These are phyloP conservation scores for Erebia aethiops DNA, from an alignment of 2,888 invertebrate genomes.

Conservation along the genomic window DNA sequence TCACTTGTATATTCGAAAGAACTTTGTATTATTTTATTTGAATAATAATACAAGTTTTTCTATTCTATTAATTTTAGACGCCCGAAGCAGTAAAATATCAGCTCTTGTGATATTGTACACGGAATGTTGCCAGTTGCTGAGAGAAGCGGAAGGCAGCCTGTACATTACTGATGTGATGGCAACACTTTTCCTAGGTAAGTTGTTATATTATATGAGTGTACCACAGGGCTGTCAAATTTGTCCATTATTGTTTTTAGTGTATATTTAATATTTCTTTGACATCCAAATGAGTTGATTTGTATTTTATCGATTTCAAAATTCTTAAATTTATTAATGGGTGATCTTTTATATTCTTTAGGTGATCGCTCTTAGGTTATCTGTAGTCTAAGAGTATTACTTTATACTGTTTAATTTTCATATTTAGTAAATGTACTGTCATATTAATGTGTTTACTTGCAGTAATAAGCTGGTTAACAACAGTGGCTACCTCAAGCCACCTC, in stretches of 20 bases:
- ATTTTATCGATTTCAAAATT: too few species aligned
- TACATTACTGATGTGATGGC: constrained; percentile 49
- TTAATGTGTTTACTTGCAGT: constrained; percentile 38
- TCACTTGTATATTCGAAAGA: too few species aligned
- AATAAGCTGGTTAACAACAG: constrained; percentile 48
- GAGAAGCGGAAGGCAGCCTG: constrained; percentile 58
- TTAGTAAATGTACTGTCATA: too few species aligned
- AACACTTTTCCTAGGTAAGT: constrained; percentile 46
- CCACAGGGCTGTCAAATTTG: neutral
- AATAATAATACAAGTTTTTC: too few species aligned
- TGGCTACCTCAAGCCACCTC: constrained; percentile 50
- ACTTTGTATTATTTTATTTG: too few species aligned
- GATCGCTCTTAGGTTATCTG: too few species aligned
- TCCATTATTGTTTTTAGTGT: neutral
- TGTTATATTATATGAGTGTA: neutral
- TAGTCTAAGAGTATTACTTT: neutral
- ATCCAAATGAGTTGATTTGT: too few species aligned
- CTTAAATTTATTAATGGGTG: too few species aligned
- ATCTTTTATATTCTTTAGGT: too few species aligned
- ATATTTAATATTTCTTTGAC: too few species aligned
- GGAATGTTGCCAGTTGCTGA: constrained; percentile 60
- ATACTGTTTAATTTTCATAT: neutral
- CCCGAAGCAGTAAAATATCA: constrained; percentile 43
- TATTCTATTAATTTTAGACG: constrained; percentile 21
- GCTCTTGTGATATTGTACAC: constrained; percentile 60